Evolutionary conservation across 2,888 invertebrate species (phyloP), one percentile per base, ranked within the genome.

Genomic region (Argyra leucocephala): DNA sequence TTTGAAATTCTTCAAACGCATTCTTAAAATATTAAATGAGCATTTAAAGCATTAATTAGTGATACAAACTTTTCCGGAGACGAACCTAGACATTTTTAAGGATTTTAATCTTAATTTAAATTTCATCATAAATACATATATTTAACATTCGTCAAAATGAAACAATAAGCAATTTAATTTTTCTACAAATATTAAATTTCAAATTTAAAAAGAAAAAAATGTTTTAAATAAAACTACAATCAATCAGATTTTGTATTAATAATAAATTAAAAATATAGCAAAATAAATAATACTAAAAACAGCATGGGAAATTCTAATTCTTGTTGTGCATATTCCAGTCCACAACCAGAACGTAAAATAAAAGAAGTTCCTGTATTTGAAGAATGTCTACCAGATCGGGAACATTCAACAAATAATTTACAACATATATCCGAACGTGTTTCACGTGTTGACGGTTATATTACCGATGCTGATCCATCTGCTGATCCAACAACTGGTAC

Each of bases 351-450:
- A 69, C 78, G 79, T 65, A 80, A 80, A 70, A 73, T 77, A 66
- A 84, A 84, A 74, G 82, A 83, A 69, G 76, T 77, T 66, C 79
- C 81, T 18, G 81, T 81, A 26, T 80, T 85, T 68, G 84, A 84
- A 74, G 83, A 84, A 71, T 82, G 82, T 66, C 77, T 83, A 66
- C 82, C 83, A 48, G 88, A 90, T 76, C 88, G 89, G 71, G 91
- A 24, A 77, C 86, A 88, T 72, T 90, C 90, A 77, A 86, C 87
- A 67, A 88, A 89, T 76, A 93, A 93, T 81, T 85, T 98, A 68
- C 97, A 97, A 80, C 99, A 99, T 82, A 99, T 99, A 75, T 97
- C 96, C 75, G 98, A 99, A 81, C 85, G 98, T 69, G 98, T 98
- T 78, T 91, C 92, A 18, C n/a, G n/a, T n/a, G 93, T 95, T 74